Percentiles rank a stretch among this genome's conserved stretches.
Evolutionary conservation across 2,113 vertebrate species (phyloP).

Genomic region (Brachyhypopomus gauderio): DNA sequence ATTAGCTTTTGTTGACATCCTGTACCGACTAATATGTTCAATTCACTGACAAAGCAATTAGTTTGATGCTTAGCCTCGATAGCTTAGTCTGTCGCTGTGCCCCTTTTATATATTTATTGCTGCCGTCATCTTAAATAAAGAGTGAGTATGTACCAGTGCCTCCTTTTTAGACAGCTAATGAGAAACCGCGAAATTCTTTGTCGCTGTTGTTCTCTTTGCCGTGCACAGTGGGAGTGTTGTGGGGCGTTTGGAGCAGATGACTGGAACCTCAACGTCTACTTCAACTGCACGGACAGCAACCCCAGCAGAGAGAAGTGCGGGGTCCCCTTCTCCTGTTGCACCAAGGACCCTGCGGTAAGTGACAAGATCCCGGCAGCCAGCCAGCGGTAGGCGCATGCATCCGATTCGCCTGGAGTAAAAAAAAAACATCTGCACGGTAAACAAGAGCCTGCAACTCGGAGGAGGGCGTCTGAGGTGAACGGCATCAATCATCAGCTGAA

Average conservation of each 20-base stretch:
- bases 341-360: slow-evolving; percentile 92
- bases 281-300: slow-evolving; percentile 94
- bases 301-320: slow-evolving; percentile 94
- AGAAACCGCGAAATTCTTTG: neutral
- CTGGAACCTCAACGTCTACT: slow-evolving; percentile 98
- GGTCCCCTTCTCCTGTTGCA: slow-evolving; percentile 96
- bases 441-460: neutral
- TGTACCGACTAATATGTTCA: neutral
- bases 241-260: slow-evolving; percentile 94
- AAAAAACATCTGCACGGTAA: slow-evolving; percentile 1
- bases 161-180: neutral
- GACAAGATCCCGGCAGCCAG: neutral
- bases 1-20: neutral
- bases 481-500: slow-evolving; percentile 1
- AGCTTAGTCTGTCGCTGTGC: no score
- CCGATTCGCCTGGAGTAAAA: neutral
- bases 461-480: neutral
- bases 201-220: neutral
- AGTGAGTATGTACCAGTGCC: no score
- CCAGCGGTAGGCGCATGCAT: neutral
- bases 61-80: no score
- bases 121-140: neutral
- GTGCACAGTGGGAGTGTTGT: slow-evolving; percentile 91
- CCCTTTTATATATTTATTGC: neutral
- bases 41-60: no score